Conservation (phyloP, 1,140 invertebrate species). For the Sweltsa coloradensis region DNA sequence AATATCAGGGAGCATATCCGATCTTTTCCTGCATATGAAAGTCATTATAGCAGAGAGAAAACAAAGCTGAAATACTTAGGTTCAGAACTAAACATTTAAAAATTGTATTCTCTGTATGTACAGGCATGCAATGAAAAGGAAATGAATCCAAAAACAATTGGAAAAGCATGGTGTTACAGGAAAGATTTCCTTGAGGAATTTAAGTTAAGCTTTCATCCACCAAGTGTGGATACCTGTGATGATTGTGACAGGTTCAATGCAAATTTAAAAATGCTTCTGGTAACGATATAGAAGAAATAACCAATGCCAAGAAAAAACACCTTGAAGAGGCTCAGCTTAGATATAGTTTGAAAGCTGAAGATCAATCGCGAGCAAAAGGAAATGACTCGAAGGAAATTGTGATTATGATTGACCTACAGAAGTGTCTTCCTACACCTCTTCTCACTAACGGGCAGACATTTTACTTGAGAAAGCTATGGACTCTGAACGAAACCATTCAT, state of each 20-base stretch:
- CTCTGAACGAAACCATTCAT: constrained; percentile 12
- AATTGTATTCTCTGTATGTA: constrained; percentile 3
- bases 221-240: constrained; percentile 10
- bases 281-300: constrained; percentile 6
- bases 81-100: constrained; percentile 4
- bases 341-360: constrained; percentile 10
- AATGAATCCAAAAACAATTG: too few relatives aligned
- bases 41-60: constrained; percentile 12
- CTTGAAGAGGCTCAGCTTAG: constrained; percentile 7
- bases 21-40: constrained; percentile 7
- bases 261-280: neutral
- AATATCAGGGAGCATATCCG: constrained; percentile 9
- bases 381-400: constrained; percentile 6
- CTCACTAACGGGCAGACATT: constrained; percentile 9
- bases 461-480: constrained; percentile 10
- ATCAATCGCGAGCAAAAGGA: constrained; percentile 5
- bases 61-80: constrained; percentile 6
- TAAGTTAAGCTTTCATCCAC: constrained; percentile 6
- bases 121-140: too few relatives aligned
- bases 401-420: constrained; percentile 10
- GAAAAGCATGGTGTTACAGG: constrained; percentile 8
- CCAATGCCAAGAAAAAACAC: constrained; percentile 4
- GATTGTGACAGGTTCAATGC: constrained; percentile 9
- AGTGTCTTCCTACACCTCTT: constrained; percentile 9
- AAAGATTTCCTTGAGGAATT: constrained; percentile 10